A percentile compares a stretch with the other conserved stretches of the same genome.
phyloP scores from a whole-genome alignment of 1,140 invertebrate genomes.

The Bombyx mandarina region DNA sequence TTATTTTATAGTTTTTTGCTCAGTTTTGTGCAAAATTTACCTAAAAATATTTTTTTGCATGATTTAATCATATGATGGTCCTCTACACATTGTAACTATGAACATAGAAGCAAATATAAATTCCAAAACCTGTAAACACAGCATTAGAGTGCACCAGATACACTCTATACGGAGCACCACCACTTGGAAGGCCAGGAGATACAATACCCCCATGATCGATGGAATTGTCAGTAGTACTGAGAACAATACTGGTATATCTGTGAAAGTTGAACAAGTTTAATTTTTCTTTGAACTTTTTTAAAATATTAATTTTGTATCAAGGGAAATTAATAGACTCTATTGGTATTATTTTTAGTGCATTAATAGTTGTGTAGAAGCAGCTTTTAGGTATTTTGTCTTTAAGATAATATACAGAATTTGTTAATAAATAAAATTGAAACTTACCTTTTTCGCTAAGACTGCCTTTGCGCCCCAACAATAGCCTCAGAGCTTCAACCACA shows the following conservation, averaged over 20 bases:
- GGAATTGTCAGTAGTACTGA: conserved; percentile 87
- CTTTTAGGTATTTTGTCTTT: no score
- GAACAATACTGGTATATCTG: conserved; percentile 82
- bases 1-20: neutral
- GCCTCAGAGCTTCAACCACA: conserved; percentile 83
- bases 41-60: conserved; percentile 2
- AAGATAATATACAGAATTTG: no score
- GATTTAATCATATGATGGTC: conserved; percentile 67
- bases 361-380: no score
- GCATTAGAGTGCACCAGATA: conserved; percentile 86
- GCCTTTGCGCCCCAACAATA: conserved; percentile 86
- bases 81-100: conserved; percentile 81
- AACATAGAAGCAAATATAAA: conserved; percentile 83
- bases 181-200: conserved; percentile 87
- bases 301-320: no score
- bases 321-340: no score
- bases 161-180: conserved; percentile 88
- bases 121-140: conserved; percentile 83
- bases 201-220: conserved; percentile 83
- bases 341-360: no score
- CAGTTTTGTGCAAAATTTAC: neutral
- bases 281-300: neutral
- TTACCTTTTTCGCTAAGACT: conserved; percentile 87
- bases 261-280: neutral
- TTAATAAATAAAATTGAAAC: conserved; percentile 16